Percentiles rank a stretch among this genome's conserved stretches.
Conservation (phyloP, 1,140 invertebrate genomes). For the Trachymyrmex septentrionalis region DNA sequence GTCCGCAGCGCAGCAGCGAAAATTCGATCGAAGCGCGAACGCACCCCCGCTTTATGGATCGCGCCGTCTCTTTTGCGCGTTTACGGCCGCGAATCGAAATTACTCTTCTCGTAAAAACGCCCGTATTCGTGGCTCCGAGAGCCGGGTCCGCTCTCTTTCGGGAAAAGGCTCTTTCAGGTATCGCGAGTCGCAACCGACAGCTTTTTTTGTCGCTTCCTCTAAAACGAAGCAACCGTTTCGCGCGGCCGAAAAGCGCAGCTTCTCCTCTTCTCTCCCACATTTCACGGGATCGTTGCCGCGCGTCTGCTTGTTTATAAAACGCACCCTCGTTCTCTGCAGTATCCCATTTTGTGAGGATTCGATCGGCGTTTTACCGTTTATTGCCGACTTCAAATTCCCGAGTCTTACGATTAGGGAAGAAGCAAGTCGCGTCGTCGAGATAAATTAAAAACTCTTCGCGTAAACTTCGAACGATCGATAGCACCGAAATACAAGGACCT, state of each 20-base stretch:
- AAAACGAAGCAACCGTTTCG: conserved; percentile 72
- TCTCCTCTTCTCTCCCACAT: conserved; percentile 9
- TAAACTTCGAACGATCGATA: conserved; percentile 61
- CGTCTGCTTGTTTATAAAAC: conserved; percentile 66
- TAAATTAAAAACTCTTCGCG: conserved; percentile 63
- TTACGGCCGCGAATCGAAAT: conserved; percentile 75
- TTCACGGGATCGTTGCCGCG: conserved; percentile 45
- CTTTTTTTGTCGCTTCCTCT: conserved; percentile 61
- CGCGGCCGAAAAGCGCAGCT: conserved; percentile 2
- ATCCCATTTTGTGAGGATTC: conserved; percentile 45
- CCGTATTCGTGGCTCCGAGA: conserved; percentile 35
- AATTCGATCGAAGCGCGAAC: conserved; percentile 68
- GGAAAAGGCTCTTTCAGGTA: conserved; percentile 21
- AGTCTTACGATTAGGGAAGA: conserved; percentile 62
- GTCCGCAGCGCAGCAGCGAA: conserved; percentile 28
- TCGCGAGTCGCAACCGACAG: conserved; percentile 63
- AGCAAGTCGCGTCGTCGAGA: conserved; percentile 60
- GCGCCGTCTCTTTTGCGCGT: conserved; percentile 61
- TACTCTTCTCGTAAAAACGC: conserved; percentile 74
- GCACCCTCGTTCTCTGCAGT: conserved; percentile 51
- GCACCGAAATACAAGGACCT: not conserved
- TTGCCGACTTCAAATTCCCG: conserved; percentile 47
- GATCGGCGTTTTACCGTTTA: conserved; percentile 54
- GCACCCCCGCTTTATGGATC: conserved; percentile 66
- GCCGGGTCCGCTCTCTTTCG: conserved; percentile 40